phyloP scores from a whole-genome alignment of 2,797 vertebrate species.

The Discoglossus pictus region DNA sequence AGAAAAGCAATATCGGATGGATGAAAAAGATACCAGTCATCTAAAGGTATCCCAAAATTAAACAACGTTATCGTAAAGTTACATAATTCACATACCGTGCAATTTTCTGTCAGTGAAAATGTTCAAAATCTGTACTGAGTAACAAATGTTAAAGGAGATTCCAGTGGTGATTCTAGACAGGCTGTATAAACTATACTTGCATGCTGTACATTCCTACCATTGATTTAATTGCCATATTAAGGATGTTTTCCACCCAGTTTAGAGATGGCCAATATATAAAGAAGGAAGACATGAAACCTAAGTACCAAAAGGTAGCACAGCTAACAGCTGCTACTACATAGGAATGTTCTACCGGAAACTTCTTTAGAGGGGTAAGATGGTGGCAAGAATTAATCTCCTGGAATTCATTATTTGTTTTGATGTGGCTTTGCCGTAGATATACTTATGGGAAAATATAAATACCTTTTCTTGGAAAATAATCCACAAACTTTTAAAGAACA shows the following conservation, averaged over 20 bases:
- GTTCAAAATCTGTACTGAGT: background rate
- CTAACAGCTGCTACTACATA: background rate
- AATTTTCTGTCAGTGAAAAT: background rate
- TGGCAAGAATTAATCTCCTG: background rate
- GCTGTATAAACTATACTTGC: background rate
- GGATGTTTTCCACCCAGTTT: too few relatives aligned
- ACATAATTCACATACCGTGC: conserved; percentile 25
- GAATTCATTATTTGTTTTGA: conserved; percentile 10
- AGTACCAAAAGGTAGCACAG: background rate
- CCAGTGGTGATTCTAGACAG: conserved; percentile 1
- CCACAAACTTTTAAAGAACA: conserved; percentile 4
- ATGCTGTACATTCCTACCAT: conserved; percentile 8
- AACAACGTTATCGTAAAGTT: conserved; percentile 16
- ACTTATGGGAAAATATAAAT: conserved; percentile 27
- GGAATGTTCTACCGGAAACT: background rate
- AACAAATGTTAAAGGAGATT: background rate
- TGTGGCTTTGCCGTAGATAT: conserved; percentile 19
- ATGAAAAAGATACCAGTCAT: background rate
- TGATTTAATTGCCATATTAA: conserved; percentile 1
- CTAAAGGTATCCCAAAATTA: conserved; percentile 14
- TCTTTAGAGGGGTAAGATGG: background rate
- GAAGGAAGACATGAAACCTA: background rate
- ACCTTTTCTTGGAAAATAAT: conserved; percentile 14
- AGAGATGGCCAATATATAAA: too few relatives aligned
- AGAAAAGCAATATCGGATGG: background rate